phyloP scores from a whole-genome alignment of 2,113 vertebrate species.

The Daubentonia madagascariensis region DNA sequence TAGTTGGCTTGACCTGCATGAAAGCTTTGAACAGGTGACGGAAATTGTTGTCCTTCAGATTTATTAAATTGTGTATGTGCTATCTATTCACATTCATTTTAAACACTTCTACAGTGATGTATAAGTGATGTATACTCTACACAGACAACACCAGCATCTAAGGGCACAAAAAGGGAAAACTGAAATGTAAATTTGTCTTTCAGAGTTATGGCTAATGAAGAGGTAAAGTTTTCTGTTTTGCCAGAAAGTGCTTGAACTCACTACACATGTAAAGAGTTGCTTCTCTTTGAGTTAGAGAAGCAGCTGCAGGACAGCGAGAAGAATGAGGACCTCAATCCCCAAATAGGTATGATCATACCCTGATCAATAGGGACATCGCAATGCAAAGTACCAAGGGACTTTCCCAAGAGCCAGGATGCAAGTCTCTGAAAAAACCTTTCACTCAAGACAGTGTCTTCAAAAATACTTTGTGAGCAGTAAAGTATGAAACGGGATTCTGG shows the following conservation, averaged over 20 bases:
- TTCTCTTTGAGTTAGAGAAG: not conserved
- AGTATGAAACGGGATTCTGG: not conserved
- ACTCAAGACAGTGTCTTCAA: not conserved
- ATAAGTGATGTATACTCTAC: not conserved
- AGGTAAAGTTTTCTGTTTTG: not conserved
- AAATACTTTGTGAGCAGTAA: not conserved
- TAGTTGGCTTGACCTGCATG: not conserved
- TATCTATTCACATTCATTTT: not conserved
- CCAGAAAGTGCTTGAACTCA: not conserved
- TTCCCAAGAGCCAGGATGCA: not conserved
- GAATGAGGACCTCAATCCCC: not conserved
- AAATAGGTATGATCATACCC: not conserved
- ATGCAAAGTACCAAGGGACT: not conserved
- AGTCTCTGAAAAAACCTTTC: not conserved
- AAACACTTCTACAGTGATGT: not conserved
- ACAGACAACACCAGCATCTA: not conserved
- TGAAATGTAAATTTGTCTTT: not conserved
- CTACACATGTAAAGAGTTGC: not conserved
- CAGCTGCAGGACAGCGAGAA: not conserved
- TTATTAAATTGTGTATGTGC: not conserved
- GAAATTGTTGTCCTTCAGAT: not conserved
- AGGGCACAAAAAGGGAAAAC: not conserved
- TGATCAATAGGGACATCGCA: not conserved
- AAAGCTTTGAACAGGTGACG: not conserved
- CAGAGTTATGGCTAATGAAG: too few species aligned